Base-by-base conservation (phyloP, 2,888 invertebrate species). In the Argyresthia albistria region DNA sequence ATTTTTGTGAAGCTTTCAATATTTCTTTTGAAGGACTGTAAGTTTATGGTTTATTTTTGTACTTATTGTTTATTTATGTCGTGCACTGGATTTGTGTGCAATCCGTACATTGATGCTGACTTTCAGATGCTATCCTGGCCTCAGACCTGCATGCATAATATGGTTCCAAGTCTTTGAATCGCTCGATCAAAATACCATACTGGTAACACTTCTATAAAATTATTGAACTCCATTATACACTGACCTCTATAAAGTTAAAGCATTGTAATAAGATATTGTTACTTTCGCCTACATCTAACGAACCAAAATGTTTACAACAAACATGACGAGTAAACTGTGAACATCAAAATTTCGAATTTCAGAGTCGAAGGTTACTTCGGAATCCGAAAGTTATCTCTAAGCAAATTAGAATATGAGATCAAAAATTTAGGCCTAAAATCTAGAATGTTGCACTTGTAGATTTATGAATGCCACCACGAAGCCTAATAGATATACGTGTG, bases 321-420 rank as follows among this genome's bases (percentile, higher is more conserved):
- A 49, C 39, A 72, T 75, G 76, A 81, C 62, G 76, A 81, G 80
- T 81, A 75, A 72, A 73, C 66, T 71, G 76, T 70, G 66, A 75
- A 74, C 71, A 69, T 76, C 68, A 68, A 69, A 80, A 84, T 83
- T 86, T 84, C 80, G 83, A 84, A 83, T 84, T 84, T 84, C 69
- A 70, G 25, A 67, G 64, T 76, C 73, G 75, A 74, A 76, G 73
- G 76, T 76, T 74, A 77, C 76, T 76, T 79, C 73, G 76, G 73
- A 67, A 75, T 78, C 76, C 79, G 80, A 73, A 83, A 80, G 74
- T 76, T 82, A 84, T 78, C 78, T 81, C 86, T 87, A 84, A 84
- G 84, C 86, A 86, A 86, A 87, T 86, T 79, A 87, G 86, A 86
- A 82, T 84, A 86, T 87, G 87, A 87, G 87, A 87, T 87, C 87